Conservation (phyloP, 2,888 invertebrate genomes). For the Isotomurus palustris region DNA sequence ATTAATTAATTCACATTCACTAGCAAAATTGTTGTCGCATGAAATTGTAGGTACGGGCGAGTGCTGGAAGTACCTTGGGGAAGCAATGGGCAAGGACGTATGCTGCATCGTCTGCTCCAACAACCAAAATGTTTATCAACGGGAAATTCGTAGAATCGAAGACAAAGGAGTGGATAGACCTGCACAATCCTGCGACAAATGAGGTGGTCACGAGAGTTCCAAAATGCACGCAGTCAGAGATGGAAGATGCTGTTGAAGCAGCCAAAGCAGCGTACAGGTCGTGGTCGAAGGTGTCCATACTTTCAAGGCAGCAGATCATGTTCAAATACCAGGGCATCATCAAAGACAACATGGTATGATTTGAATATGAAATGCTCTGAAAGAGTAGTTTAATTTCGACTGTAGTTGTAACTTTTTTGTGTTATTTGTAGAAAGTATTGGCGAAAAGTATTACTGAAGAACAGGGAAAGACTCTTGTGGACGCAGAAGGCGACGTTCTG, state of each 20-base stretch:
- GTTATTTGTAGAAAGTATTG: constrained; percentile 62
- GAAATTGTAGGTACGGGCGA: too few species aligned
- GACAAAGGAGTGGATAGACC: constrained; percentile 87
- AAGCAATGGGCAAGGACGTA: neutral
- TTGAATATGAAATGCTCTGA: neutral
- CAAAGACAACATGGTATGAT: constrained; percentile 68
- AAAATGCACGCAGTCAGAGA: constrained; percentile 79
- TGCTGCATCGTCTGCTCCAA: constrained; percentile 57
- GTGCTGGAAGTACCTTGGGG: too few species aligned
- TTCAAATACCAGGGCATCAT: constrained; percentile 80
- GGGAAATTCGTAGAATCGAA: constrained; percentile 90
- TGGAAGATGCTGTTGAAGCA: constrained; percentile 81
- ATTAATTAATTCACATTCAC: too few species aligned
- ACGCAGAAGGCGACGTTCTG: constrained; percentile 97
- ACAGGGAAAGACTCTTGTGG: constrained; percentile 93
- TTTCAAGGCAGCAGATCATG: constrained; percentile 90
- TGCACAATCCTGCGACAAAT: constrained; percentile 93
- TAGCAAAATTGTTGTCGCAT: too few species aligned
- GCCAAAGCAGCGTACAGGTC: constrained; percentile 72
- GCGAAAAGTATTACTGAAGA: constrained; percentile 90
- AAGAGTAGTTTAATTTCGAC: neutral
- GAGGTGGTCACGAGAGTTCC: constrained; percentile 76
- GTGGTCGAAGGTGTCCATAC: constrained; percentile 87
- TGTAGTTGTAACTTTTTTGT: constrained; percentile 14
- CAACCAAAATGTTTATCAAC: constrained; percentile 91